Evolutionary conservation across 2,888 invertebrate species (phyloP).

Genomic region (Scaeva pyrastri): DNA sequence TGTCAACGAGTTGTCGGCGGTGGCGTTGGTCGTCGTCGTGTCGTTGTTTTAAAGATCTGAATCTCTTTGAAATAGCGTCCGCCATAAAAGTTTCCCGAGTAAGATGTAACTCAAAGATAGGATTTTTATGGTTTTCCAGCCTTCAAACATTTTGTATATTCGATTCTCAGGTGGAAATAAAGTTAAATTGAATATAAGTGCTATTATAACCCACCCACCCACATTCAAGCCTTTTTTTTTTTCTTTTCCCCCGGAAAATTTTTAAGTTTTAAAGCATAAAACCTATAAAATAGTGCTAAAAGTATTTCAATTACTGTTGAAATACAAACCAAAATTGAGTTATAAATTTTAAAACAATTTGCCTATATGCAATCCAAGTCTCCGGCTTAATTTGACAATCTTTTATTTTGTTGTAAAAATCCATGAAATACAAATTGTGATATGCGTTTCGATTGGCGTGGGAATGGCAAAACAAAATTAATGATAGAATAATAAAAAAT

Average conservation of each 20-base stretch:
- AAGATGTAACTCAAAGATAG: slow-evolving; percentile 57
- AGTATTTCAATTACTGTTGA: slow-evolving; percentile 22
- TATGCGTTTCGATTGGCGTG: slow-evolving; percentile 26
- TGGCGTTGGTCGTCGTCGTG: too few species aligned
- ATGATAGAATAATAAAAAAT: background rate
- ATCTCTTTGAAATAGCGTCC: slow-evolving; percentile 61
- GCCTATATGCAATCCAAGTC: background rate
- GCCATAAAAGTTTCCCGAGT: slow-evolving; percentile 32
- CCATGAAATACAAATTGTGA: background rate
- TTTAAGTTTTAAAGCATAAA: background rate
- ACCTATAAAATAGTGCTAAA: slow-evolving; percentile 9
- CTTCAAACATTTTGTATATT: slow-evolving; percentile 62
- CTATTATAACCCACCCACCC: slow-evolving; percentile 30
- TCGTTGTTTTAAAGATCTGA: slow-evolving; percentile 42
- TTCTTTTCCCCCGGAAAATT: background rate
- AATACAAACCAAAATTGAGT: slow-evolving; percentile 58
- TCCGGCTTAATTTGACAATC: background rate
- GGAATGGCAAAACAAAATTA: slow-evolving; percentile 8
- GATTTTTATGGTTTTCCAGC: slow-evolving; percentile 51
- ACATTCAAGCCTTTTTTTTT: slow-evolving; percentile 19
- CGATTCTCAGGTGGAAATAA: slow-evolving; percentile 28
- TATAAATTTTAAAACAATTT: slow-evolving; percentile 47
- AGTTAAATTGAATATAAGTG: slow-evolving; percentile 41
- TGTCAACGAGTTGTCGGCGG: slow-evolving; percentile 43
- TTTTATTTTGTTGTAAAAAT: slow-evolving; percentile 7